phyloP scores from a whole-genome alignment of 2,888 invertebrate genomes.

The Smittia sp. region DNA sequence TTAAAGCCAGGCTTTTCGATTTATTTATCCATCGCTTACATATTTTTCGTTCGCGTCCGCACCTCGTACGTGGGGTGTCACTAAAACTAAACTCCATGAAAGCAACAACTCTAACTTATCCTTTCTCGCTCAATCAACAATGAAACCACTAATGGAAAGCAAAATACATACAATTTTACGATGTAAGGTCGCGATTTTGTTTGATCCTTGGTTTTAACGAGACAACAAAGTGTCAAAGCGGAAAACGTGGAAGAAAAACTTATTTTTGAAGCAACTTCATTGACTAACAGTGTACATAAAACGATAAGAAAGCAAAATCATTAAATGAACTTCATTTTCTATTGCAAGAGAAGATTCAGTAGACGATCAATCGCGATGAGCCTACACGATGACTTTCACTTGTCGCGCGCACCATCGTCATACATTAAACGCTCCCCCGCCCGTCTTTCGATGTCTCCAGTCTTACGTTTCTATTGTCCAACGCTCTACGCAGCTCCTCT shows the following conservation, averaged over 20 bases:
- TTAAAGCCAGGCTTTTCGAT: too few relatives aligned
- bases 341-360: background rate
- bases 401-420: too few relatives aligned
- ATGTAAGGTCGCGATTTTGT: background rate
- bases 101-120: background rate
- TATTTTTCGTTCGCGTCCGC: too few relatives aligned
- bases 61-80: too few relatives aligned
- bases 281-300: constrained; percentile 17
- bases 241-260: background rate
- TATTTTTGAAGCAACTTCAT: constrained; percentile 23
- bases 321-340: background rate
- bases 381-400: too few relatives aligned
- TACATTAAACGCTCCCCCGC: too few relatives aligned
- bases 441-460: background rate
- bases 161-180: background rate
- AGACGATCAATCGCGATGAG: too few relatives aligned
- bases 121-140: background rate
- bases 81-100: too few relatives aligned
- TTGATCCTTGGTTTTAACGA: background rate
- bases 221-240: constrained; percentile 3
- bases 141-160: background rate
- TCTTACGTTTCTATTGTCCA: background rate
- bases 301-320: constrained; percentile 5
- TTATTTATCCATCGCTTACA: too few relatives aligned
- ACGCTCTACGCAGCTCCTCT: background rate